Conservation (phyloP, 2,797 vertebrate species). For the Oreochromis mossambicus region DNA sequence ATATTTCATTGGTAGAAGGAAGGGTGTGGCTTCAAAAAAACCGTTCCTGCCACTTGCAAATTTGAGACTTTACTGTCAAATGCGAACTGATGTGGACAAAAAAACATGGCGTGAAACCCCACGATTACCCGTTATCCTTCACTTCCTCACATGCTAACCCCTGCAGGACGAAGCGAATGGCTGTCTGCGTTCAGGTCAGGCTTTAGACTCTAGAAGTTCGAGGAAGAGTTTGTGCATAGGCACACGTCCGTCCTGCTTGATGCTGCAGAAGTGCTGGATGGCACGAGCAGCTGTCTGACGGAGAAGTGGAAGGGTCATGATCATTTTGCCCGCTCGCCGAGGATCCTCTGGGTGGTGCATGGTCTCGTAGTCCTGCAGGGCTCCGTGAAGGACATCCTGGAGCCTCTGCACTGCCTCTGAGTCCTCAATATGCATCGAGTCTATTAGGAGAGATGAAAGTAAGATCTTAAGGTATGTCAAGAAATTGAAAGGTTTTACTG, state of each 20-base stretch:
- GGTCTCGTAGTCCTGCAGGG: conserved; percentile 91
- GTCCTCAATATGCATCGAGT: conserved; percentile 98
- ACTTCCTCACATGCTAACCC: neutral
- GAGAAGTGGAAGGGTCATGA: conserved; percentile 96
- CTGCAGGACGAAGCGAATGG: neutral
- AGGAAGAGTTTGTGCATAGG: conserved; percentile 99
- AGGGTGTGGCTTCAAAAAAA: neutral
- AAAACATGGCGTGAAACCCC: conserved; percentile 31
- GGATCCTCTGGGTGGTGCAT: conserved; percentile 88
- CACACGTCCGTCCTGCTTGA: conserved; percentile 97
- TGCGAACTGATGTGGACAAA: conserved; percentile 51
- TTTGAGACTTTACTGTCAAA: conserved; percentile 33
- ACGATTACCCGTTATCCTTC: conserved; percentile 33
- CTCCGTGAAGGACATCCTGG: conserved; percentile 93
- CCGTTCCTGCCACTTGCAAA: conserved; percentile 22
- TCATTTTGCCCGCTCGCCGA: conserved; percentile 90
- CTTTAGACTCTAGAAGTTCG: conserved; percentile 98
- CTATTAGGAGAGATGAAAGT: conserved; percentile 60
- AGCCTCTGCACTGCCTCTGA: conserved; percentile 93
- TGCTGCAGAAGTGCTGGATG: conserved; percentile 97
- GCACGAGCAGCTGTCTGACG: conserved; percentile 94
- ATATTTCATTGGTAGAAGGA: neutral
- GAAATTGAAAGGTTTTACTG: neutral
- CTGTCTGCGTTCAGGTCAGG: conserved; percentile 74
- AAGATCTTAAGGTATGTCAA: neutral